These are phyloP conservation scores for Neodiprion pinetum DNA, from an alignment of 1,140 invertebrate species.

Conservation along the genomic window DNA sequence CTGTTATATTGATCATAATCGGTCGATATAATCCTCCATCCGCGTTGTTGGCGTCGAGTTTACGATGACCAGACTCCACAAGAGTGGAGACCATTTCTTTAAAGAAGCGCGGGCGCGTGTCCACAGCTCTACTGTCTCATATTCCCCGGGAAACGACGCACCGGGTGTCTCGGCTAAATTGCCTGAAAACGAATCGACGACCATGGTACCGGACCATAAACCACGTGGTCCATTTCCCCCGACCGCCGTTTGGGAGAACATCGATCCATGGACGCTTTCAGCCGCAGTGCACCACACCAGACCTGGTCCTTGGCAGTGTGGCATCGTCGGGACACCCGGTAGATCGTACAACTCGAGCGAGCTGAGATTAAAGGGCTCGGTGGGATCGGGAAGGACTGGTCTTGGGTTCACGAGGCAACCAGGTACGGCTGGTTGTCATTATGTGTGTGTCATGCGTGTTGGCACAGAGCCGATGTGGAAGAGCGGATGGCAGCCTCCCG, in stretches of 20 bases:
- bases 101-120: conserved; percentile 19
- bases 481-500: conserved; percentile 39
- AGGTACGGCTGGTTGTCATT: not conserved
- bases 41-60: conserved; percentile 37
- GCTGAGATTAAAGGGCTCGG: conserved; percentile 16
- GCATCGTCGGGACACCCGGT: too few relatives aligned
- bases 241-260: too few relatives aligned
- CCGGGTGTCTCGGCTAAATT: not conserved
- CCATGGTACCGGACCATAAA: too few relatives aligned
- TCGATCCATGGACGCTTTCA: too few relatives aligned
- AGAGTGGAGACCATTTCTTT: conserved; percentile 30
- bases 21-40: conserved; percentile 44
- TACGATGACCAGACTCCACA: conserved; percentile 30
- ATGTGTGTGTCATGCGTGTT: not conserved
- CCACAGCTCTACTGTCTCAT: not conserved
- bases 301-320: too few relatives aligned
- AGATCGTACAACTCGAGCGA: not conserved
- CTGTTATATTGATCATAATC: conserved; percentile 48
- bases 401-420: conserved; percentile 11
- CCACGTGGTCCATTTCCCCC: too few relatives aligned
- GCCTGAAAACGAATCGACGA: not conserved
- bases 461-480: not conserved
- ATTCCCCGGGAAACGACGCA: not conserved
- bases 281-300: too few relatives aligned
- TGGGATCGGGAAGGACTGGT: conserved; percentile 14